Base-by-base conservation (phyloP, 2,797 vertebrate species). In the Centropyge bicolor region DNA sequence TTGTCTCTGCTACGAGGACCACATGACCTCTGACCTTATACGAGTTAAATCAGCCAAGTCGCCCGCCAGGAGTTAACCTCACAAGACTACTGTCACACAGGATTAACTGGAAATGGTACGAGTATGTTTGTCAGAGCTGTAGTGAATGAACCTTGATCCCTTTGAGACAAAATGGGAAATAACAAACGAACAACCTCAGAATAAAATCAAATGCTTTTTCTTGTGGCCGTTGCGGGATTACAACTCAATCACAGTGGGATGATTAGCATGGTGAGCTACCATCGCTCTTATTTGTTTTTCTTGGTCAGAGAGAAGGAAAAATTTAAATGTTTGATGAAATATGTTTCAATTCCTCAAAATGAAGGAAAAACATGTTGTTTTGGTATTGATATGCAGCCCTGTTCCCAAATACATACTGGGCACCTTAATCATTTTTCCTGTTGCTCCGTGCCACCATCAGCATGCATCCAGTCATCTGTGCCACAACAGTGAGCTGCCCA, bases 251-350 rank as follows among this genome's bases (percentile, higher is more conserved):
- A 13, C 66, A 71, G 70, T 17, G 51, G 43, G 62, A 46, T 51
- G 67, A 65, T 64, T 19, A 56, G 27, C 62, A 64, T 7, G 57
- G 70, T 1, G 66, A 49, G 75, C 52, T 45, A 75, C n/a, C 48
- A 8, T 48, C 31, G 61, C 2, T 75, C 46, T 4, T 72, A 36
- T 78, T 81, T 84, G 63, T 66, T 70, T 80, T 78, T 72, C 36
- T 27, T 68, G 78, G 73, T 51, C 41, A 67, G 51, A 80, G 54
- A 83, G 75, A 64, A 78, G 59, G 82, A 84, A 86, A 84, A 31
- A 4, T 31, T 31, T 31, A 31, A 31, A 31, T 31, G 27, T 31
- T 31, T 2, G 27, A 31, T 31, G 27, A 31, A 31, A 31, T 31
- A 31, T 31, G 27, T 31, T 31, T 31, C 27, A 31, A 31, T 31